phyloP scores from a whole-genome alignment of 2,888 invertebrate genomes.

The Temnothorax unifasciatus region DNA sequence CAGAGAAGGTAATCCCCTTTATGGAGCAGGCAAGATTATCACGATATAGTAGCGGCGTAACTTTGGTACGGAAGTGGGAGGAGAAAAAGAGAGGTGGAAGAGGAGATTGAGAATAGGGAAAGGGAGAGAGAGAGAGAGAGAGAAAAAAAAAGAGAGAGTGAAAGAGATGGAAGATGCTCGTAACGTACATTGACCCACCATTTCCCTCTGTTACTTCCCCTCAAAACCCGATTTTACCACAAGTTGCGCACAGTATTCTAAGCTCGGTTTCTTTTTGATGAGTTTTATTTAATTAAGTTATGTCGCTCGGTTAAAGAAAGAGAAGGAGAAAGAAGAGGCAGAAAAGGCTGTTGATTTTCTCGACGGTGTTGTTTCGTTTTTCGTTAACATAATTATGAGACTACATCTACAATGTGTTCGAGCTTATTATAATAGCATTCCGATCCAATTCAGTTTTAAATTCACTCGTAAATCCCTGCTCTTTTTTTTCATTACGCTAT shows the following conservation, averaged over 20 bases:
- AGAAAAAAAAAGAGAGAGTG: constrained; percentile 52
- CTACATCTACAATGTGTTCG: constrained; percentile 20
- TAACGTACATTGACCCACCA: constrained; percentile 72
- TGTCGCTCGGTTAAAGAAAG: constrained; percentile 35
- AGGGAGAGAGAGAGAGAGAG: constrained; percentile 2
- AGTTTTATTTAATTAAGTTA: constrained; percentile 78
- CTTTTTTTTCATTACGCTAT: background rate
- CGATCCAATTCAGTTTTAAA: background rate
- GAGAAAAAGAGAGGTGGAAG: constrained; percentile 24
- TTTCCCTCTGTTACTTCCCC: constrained; percentile 66
- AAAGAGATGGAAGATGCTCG: constrained; percentile 57
- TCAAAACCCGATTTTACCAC: constrained; percentile 73
- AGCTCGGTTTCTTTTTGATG: constrained; percentile 76
- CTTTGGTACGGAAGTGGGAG: constrained; percentile 58
- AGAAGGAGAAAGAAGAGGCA: constrained; percentile 58
- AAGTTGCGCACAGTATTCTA: constrained; percentile 82
- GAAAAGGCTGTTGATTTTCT: constrained; percentile 27
- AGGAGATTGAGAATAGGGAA: background rate
- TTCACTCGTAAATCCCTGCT: background rate
- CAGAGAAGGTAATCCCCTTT: constrained; percentile 69
- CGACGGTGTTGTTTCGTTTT: too few relatives aligned
- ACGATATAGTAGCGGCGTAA: constrained; percentile 73
- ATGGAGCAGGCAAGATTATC: constrained; percentile 71
- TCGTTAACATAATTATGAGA: constrained; percentile 44
- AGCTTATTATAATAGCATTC: constrained; percentile 32